Evolutionary conservation across 35 echinoderm and acorn worm genomes (phyloP), one percentile per base, ranked within the genome.

Genomic region (Lytechinus pictus): DNA sequence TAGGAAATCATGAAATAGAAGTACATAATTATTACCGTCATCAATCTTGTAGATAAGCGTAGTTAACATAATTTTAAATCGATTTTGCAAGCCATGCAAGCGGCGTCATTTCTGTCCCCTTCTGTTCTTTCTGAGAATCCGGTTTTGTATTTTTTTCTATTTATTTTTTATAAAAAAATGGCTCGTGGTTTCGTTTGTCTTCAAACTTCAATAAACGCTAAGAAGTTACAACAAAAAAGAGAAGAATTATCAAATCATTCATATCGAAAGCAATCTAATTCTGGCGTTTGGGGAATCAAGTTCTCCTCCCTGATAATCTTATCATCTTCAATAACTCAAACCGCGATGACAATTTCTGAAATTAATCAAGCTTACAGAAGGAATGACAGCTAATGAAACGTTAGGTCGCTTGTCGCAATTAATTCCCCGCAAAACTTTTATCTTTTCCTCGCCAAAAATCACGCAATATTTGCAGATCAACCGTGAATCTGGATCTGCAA

Each of bases 361-460:
- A 79, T 79, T 79, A 79, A 79, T 79, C 66, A 79, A 24, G 66
- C 66, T 79, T 79, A 24, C 66, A 79, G 16, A 24, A 8, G 66
- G 14, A 79, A 79, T 79, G 66, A 79, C 66, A 79, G 66, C 66
- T 24, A 24, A 79, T 79, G 66, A 79, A 79, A 79, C 14, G 21
- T n/a, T 79, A 79, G 19, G 66, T 79, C n/a, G 66, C 66, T 16
- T 79, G 66, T 79, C 66, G 66, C 66, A 79, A 79, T 79, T 79
- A 79, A 79, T 79, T 79, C 66, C 66, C 66, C 66, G 66, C 66
- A 79, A 4, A 79, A 79, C 66, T 79, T 58, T 79, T 79, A 79
- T 79, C 66, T 79, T 79, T 79, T n/a, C 66, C 19, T 79, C 66
- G n/a, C 66, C 19, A 79, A 24, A 24, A 79, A 79, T 16, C 66